Evolutionary conservation across 2,888 invertebrate species (phyloP).

Genomic region (Cactoblastis cactorum): DNA sequence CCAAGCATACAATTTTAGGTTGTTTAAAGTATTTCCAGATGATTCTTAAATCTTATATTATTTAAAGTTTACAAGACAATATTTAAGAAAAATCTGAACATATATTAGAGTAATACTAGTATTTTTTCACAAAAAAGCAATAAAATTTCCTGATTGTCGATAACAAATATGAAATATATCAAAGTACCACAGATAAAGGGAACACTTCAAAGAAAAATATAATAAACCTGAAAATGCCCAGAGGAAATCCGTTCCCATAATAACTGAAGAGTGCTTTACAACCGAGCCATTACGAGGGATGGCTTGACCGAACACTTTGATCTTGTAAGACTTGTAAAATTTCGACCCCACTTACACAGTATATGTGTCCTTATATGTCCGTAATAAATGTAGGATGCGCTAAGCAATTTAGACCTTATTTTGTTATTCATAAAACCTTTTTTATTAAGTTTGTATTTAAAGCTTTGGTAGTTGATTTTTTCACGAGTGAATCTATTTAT

Average conservation of each 20-base stretch:
- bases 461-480: too few relatives aligned
- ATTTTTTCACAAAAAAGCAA: neutral
- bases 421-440: too few relatives aligned
- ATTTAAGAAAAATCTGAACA: too few relatives aligned
- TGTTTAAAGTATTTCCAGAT: too few relatives aligned
- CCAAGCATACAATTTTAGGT: too few relatives aligned
- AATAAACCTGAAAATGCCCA: neutral
- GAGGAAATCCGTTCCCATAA: neutral
- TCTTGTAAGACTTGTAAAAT: neutral
- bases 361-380: too few relatives aligned
- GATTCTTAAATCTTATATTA: too few relatives aligned
- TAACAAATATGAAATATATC: slow-evolving; percentile 15
- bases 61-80: too few relatives aligned
- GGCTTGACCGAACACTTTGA: slow-evolving; percentile 4
- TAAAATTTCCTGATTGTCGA: neutral
- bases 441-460: too few relatives aligned
- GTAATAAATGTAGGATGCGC: neutral
- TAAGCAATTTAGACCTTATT: neutral
- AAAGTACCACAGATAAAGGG: slow-evolving; percentile 16
- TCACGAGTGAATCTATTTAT: too few relatives aligned
- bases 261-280: neutral
- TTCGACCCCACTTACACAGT: neutral
- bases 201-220: neutral
- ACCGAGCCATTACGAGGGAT: neutral
- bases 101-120: too few relatives aligned